A percentile compares a stretch with the other conserved stretches of the same genome.
These are phyloP conservation scores for Lepidocyrtoides sp. DNA, from an alignment of 2,888 invertebrate genomes.

Conservation along the genomic window DNA sequence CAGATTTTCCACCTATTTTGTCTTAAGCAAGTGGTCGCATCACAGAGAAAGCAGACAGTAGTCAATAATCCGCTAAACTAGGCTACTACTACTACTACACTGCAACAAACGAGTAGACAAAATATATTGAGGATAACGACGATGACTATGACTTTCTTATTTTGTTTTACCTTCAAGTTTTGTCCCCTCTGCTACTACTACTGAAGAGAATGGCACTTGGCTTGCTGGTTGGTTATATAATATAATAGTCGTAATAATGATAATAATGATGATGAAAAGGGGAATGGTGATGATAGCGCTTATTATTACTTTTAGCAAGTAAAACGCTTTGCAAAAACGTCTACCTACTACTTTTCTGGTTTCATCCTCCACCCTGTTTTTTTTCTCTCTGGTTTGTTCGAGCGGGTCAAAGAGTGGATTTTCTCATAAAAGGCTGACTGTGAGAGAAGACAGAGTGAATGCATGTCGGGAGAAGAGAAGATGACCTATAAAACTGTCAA, in stretches of 20 bases:
- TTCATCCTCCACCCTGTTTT: neutral
- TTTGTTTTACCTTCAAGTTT: conserved; percentile 20
- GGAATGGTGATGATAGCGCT: conserved; percentile 19
- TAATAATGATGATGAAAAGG: conserved; percentile 17
- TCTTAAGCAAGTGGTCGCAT: neutral
- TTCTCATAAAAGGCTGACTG: neutral
- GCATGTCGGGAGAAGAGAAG: conserved; percentile 19
- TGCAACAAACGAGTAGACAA: neutral
- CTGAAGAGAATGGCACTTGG: neutral
- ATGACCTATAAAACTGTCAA: conserved; percentile 78
- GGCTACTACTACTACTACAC: no score
- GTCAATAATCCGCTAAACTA: conserved; percentile 10
- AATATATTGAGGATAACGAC: neutral
- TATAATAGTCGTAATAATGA: conserved; percentile 21
- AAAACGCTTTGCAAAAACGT: conserved; percentile 20
- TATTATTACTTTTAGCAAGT: conserved; percentile 34
- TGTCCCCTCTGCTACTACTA: neutral
- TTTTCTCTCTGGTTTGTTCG: neutral
- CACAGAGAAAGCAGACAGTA: neutral
- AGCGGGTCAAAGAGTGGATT: neutral
- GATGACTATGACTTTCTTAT: neutral
- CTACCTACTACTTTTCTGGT: neutral
- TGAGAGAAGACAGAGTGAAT: neutral
- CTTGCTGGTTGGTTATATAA: neutral
- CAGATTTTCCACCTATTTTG: conserved; percentile 4